Conservation (phyloP, 2,888 invertebrate species). For the Eupithecia dodoneata region DNA sequence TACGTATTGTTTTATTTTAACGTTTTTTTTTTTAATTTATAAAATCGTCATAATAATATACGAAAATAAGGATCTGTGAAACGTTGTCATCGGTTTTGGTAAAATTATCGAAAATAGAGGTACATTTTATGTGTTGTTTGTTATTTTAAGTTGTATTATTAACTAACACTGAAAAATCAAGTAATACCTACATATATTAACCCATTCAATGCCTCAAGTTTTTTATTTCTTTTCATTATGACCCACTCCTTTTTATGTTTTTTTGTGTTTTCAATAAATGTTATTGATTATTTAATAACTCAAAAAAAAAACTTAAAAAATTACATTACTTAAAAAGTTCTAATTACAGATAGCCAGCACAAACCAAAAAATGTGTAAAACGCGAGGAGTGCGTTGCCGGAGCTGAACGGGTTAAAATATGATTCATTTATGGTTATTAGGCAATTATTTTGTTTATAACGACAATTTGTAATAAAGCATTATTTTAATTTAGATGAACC, state of each 20-base stretch:
- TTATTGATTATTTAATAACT: too few relatives aligned
- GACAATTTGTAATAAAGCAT: background rate
- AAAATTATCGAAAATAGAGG: background rate
- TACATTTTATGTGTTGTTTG: slow-evolving; percentile 9
- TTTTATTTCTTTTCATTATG: too few relatives aligned
- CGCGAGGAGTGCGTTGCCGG: too few relatives aligned
- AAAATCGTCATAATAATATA: background rate
- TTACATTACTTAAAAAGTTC: too few relatives aligned
- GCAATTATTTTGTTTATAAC: background rate
- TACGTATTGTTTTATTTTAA: background rate
- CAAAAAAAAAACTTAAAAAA: too few relatives aligned
- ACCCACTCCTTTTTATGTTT: too few relatives aligned
- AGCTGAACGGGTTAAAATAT: background rate
- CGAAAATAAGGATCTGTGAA: background rate
- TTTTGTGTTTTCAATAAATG: too few relatives aligned
- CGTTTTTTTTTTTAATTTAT: background rate
- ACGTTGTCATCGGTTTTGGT: background rate
- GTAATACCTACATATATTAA: background rate
- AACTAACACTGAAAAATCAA: background rate
- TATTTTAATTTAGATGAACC: background rate
- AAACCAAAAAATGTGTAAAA: too few relatives aligned
- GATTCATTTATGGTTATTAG: background rate
- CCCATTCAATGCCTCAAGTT: too few relatives aligned
- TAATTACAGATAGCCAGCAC: too few relatives aligned
- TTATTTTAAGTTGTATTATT: slow-evolving; percentile 22